phyloP scores from a whole-genome alignment of 2,113 vertebrate genomes.

The Rhinolophus sinicus region DNA sequence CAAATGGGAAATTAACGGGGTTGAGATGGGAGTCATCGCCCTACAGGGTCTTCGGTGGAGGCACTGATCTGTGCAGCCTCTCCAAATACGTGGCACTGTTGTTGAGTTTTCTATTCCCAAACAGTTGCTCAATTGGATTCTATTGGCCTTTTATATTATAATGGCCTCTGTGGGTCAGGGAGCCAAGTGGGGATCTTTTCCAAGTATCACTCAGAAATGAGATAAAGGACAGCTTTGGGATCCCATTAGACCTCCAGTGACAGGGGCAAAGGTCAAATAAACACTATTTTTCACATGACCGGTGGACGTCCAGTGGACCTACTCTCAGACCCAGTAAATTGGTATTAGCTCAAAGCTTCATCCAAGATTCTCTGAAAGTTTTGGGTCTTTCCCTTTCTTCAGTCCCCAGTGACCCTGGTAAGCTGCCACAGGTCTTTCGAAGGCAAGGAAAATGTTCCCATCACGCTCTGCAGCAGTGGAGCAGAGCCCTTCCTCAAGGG shows the following conservation, averaged over 20 bases:
- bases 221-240: not conserved
- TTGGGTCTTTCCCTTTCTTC: not conserved
- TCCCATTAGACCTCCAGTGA: not conserved
- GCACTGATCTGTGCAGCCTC: not conserved
- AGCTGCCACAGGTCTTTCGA: not conserved
- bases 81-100: not conserved
- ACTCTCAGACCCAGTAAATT: not conserved
- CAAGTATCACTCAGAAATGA: not conserved
- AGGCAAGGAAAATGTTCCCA: not conserved
- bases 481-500: not conserved
- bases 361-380: not conserved
- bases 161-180: not conserved
- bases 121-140: not conserved
- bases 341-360: not conserved
- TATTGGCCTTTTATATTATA: not conserved
- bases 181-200: not conserved
- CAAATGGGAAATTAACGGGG: not conserved
- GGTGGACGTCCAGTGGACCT: too few relatives aligned
- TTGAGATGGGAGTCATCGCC: not conserved
- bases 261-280: not conserved
- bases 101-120: not conserved
- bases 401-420: not conserved
- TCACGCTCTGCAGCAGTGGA: not conserved
- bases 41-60: not conserved
- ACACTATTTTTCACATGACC: not conserved